Conservation (phyloP, 2,113 vertebrate species). For the Crocuta crocuta region DNA sequence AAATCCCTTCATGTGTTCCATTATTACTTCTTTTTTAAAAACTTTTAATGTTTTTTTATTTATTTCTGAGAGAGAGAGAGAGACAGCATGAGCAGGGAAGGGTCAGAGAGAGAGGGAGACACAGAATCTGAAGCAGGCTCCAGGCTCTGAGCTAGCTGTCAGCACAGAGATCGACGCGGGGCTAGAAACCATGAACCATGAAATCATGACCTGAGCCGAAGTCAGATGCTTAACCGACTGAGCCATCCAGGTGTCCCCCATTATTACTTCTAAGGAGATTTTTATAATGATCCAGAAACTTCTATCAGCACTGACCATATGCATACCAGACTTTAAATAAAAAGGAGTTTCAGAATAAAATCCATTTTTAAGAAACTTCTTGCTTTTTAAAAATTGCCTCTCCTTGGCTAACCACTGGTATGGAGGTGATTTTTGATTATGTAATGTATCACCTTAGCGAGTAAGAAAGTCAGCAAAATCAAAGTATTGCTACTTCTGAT, state of each 20-base stretch:
- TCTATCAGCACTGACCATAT: neutral
- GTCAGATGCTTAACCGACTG: too few relatives aligned
- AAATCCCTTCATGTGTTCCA: conserved; percentile 8
- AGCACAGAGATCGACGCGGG: too few relatives aligned
- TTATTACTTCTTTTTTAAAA: neutral
- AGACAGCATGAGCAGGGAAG: too few relatives aligned
- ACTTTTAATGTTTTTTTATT: too few relatives aligned
- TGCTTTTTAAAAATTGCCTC: neutral
- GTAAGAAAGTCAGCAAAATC: conserved; percentile 27
- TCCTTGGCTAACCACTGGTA: neutral
- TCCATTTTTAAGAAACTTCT: neutral
- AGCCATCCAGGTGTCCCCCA: neutral
- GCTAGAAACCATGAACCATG: too few relatives aligned
- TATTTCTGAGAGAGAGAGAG: too few relatives aligned
- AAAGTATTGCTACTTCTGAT: neutral
- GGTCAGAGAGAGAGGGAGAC: too few relatives aligned
- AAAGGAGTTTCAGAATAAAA: neutral
- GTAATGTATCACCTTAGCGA: neutral
- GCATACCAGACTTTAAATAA: neutral
- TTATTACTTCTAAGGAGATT: conserved; percentile 41
- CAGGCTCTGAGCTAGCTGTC: too few relatives aligned
- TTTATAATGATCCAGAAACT: conserved; percentile 23
- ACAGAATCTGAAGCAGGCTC: too few relatives aligned
- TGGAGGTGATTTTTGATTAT: neutral
- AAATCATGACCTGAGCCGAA: too few relatives aligned